Conservation (phyloP, 2,888 invertebrate genomes). For the Pyrochroa serraticornis region DNA sequence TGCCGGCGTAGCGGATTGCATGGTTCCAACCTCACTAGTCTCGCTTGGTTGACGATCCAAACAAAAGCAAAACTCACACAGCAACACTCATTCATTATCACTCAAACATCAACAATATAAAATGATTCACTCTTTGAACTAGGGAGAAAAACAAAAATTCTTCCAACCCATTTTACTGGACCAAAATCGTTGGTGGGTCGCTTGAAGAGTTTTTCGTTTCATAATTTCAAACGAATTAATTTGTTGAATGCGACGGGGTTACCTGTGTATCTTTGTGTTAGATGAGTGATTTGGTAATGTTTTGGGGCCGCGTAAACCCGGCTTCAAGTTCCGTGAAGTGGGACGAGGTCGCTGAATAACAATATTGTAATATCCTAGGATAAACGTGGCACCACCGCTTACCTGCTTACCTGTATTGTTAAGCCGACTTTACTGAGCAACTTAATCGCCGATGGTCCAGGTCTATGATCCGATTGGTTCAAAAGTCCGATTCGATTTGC, state of each 20-base stretch:
- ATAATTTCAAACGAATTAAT: too few relatives aligned
- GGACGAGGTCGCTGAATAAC: conserved; percentile 57
- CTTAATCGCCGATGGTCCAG: not conserved
- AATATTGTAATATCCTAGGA: conserved; percentile 51
- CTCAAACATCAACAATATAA: conserved; percentile 2
- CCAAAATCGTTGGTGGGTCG: too few relatives aligned
- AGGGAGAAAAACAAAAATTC: not conserved
- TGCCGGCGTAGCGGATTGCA: conserved; percentile 40
- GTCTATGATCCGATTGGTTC: not conserved
- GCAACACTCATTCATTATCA: conserved; percentile 25
- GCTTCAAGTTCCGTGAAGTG: conserved; percentile 56
- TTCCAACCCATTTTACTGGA: conserved; percentile 1
- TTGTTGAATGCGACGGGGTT: too few relatives aligned
- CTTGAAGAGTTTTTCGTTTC: too few relatives aligned
- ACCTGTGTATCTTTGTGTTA: conserved; percentile 10
- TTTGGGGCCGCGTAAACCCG: conserved; percentile 47
- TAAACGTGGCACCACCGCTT: conserved; percentile 45
- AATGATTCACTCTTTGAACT: conserved; percentile 8
- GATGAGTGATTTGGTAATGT: conserved; percentile 37
- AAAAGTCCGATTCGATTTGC: not conserved
- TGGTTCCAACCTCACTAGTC: conserved; percentile 47
- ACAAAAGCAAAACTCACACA: conserved; percentile 44
- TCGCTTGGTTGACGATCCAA: conserved; percentile 51
- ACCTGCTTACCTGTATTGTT: conserved; percentile 40
- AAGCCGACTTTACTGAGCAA: conserved; percentile 5